Conservation (phyloP, 1,140 invertebrate species). For the Protaetia brevitarsis region DNA sequence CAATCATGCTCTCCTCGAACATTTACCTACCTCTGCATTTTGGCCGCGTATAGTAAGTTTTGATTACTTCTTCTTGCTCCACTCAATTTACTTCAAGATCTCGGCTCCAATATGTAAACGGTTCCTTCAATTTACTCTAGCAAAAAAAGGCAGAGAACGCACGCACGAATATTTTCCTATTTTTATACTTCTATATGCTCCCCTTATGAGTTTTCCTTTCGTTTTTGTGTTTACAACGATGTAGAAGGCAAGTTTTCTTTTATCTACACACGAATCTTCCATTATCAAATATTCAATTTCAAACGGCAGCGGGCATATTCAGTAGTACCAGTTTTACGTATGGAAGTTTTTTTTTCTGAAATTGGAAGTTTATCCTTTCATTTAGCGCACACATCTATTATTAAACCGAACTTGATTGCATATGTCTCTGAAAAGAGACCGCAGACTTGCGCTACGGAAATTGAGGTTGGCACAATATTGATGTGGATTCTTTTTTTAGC, state of each 20-base stretch:
- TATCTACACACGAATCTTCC: conserved; percentile 17
- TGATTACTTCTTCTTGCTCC: conserved; percentile 33
- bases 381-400: conserved; percentile 20
- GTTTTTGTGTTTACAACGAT: conserved; percentile 23
- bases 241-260: conserved; percentile 21
- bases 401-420: conserved; percentile 19
- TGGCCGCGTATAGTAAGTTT: conserved; percentile 2
- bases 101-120: conserved; percentile 38
- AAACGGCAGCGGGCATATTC: background rate
- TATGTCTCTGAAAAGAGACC: background rate
- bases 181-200: conserved; percentile 25
- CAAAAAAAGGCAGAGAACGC: conserved; percentile 27
- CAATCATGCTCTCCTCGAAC: background rate
- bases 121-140: conserved; percentile 28
- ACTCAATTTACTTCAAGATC: conserved; percentile 37
- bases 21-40: background rate
- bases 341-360: conserved; percentile 21
- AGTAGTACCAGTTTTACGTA: conserved; percentile 1
- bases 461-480: background rate
- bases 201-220: conserved; percentile 33
- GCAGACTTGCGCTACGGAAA: background rate
- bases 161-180: conserved; percentile 32
- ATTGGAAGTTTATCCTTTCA: conserved; percentile 19
- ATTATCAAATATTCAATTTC: conserved; percentile 23
- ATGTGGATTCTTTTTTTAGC: background rate